Conservation (phyloP, 2,888 invertebrate genomes). For the Amitus sp. region DNA sequence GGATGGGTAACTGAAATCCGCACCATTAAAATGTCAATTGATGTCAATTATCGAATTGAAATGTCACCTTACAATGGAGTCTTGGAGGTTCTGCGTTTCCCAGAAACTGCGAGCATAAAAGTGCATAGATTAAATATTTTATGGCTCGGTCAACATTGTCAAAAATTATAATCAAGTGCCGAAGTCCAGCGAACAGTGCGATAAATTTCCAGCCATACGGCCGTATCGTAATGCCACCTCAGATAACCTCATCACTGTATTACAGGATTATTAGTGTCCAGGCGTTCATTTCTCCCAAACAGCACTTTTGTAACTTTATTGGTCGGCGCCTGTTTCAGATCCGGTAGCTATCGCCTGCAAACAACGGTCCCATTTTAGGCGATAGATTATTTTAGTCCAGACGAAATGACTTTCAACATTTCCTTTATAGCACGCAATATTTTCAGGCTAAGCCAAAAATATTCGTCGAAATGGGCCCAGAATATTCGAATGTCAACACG, state of each 20-base stretch:
- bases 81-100: background rate
- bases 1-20: background rate
- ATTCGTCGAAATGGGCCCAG: no score
- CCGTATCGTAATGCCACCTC: conserved; percentile 27
- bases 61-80: conserved; percentile 3
- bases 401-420: no score
- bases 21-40: background rate
- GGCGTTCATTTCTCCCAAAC: conserved; percentile 30
- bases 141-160: conserved; percentile 16
- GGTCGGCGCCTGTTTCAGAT: conserved; percentile 44
- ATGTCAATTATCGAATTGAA: background rate
- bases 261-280: conserved; percentile 46
- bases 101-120: background rate
- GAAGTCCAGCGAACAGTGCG: conserved; percentile 17
- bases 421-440: no score
- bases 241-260: conserved; percentile 41
- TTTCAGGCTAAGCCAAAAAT: no score
- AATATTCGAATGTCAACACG: no score
- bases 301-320: conserved; percentile 45
- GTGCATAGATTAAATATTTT: conserved; percentile 1
- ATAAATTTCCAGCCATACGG: conserved; percentile 33
- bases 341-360: conserved; percentile 26
- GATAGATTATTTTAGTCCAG: no score
- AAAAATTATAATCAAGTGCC: conserved; percentile 21
- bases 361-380: conserved; percentile 1